Evolutionary conservation across 2,113 vertebrate genomes (phyloP), one percentile per base, ranked within the genome.

Genomic region (Xerus inauris): DNA sequence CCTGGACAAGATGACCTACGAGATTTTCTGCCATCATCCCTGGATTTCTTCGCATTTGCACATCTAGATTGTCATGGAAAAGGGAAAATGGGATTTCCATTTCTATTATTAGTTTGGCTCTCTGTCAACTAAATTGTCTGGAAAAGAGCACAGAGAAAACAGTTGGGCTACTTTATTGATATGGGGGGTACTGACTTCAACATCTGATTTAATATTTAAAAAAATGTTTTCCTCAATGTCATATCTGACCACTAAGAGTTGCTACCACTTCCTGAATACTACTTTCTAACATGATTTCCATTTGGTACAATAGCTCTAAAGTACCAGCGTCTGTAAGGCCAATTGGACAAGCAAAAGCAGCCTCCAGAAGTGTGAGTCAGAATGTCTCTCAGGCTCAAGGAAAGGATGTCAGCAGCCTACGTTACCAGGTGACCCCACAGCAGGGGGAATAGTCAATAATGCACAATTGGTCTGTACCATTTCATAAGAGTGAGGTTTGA

Each of bases 341-440:
- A 77, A 2, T 28, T 72, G 77, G 75, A 19, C 42, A 49, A 20
- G 16, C 22, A 73, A 38, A 71, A n/a, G 67, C 0, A 32, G 54
- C 75, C 84, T 40, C 45, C 40, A 91, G 17, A n/a, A n/a, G 84
- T 47, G 0, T 47, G 32, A 5, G 40, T 91, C 89, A 76, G 94
- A 84, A 22, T 22, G 13, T 51, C 22, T 49, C 75, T 77, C 38
- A 4, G 77, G 47, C n/a, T 81, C 97, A 87, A 16, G 91, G 65
- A 30, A 95, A 11, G 6, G 22, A 71, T 20, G 38, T 57, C 6
- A 89, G 11, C 26, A 96, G 22, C 62, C 20, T 9, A 12, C 9
- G 10, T 62, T 54, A 62, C 9, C 97, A 94, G 96, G 95, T 97
- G 65, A 97, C 93, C 91, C 69, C 16, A 1, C 12, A 42, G 19